Evolutionary conservation across 2,113 vertebrate genomes (phyloP), one percentile per base, ranked within the genome.

Genomic region (Fukomys damarensis): DNA sequence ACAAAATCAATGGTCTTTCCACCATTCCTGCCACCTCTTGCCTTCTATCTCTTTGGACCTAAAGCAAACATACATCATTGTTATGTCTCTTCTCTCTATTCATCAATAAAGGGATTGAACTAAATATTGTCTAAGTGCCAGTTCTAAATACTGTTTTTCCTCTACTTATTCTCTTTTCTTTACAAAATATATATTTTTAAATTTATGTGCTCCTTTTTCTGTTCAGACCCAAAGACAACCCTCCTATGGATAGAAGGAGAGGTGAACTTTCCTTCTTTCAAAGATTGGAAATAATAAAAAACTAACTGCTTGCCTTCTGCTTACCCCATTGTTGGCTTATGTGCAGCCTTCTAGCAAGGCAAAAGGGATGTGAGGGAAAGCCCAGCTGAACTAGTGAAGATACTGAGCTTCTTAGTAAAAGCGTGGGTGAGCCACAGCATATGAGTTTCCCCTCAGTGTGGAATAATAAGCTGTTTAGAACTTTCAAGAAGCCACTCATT

Each of bases 171-270:
- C 22, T 61, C 41, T 89, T 83, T 61, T 49, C 32, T 86, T 92
- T 58, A 49, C 49, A 56, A 93, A 92, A 66, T 95, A 26, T 87
- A 79, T 76, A 54, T 65, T 84, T 0, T 91, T 91, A 94, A 82
- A 66, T 89, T 86, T 81, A 90, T 96, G 49, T 90, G 58, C 20
- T 93, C 28, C 30, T 66, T 94, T 86, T 82, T 35, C 87, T 93
- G 12, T 93, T 95, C 9, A 88, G 86, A 81, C 26, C 13, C 52
- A 74, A 84, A 79, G 43, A 77, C n/a, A 85, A 79, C 77, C 24
- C 30, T 89, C 2, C 35, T 82, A 1, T 70, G 43, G 12, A 63
- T 61, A 77, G 11, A 82, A 17, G 43, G 52, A 61, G 35, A 76
- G 35, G 1, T 0, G 38, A 56, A 59, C 24, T 28, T 77, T 72